Percentiles rank a stretch among this genome's conserved stretches.
Conservation (phyloP, 1,140 invertebrate genomes). For the Hycleus phaleratus region DNA sequence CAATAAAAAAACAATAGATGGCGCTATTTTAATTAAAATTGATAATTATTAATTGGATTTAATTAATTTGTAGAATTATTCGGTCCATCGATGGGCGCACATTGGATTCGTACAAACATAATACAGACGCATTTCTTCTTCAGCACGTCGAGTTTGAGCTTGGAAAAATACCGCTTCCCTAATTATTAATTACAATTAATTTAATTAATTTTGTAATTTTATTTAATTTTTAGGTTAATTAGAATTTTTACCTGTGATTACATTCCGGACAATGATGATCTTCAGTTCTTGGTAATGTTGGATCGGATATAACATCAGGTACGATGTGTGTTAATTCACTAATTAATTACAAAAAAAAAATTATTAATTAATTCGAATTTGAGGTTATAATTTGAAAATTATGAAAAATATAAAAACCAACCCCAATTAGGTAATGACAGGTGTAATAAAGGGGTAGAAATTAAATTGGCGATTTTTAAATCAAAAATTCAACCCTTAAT, state of each 20-base stretch:
- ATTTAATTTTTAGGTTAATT: background rate
- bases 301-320: constrained; percentile 95
- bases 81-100: constrained; percentile 95
- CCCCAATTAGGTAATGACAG: no score
- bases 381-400: no score
- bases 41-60: no score
- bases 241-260: constrained; percentile 52
- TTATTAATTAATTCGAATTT: no score
- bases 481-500: no score
- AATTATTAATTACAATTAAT: constrained; percentile 10
- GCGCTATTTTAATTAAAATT: no score
- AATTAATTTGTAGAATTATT: constrained; percentile 50
- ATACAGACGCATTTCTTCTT: constrained; percentile 98
- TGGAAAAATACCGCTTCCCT: constrained; percentile 51
- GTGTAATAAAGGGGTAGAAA: no score
- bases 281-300: constrained; percentile 93
- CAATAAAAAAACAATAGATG: no score
- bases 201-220: constrained; percentile 1
- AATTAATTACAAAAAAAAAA: constrained; percentile 25
- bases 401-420: no score
- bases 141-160: constrained; percentile 87
- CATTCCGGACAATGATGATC: constrained; percentile 98
- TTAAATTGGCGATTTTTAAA: no score
- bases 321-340: constrained; percentile 97
- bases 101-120: constrained; percentile 92